Conservation (phyloP, 2,113 vertebrate species). For the Clupea harengus region DNA sequence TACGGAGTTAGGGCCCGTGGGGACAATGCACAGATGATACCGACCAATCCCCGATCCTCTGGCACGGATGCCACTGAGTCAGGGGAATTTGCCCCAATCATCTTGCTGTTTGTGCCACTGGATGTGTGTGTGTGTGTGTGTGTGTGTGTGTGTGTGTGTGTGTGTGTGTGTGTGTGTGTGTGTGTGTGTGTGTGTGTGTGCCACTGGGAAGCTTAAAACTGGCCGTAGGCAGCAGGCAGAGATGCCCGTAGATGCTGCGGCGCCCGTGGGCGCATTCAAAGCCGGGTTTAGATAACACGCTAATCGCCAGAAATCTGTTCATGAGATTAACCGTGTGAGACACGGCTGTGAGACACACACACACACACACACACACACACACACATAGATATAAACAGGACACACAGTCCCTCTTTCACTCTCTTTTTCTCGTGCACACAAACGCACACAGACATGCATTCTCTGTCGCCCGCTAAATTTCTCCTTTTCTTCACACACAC, state of each 20-base stretch:
- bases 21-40: conserved; percentile 40
- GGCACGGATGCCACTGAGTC: conserved; percentile 51
- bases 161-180: conserved; percentile 33
- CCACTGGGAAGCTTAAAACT: conserved; percentile 53
- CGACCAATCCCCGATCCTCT: conserved; percentile 41
- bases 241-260: conserved; percentile 37
- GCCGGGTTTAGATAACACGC: conserved; percentile 65
- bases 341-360: conserved; percentile 9
- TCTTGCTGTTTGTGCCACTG: background rate
- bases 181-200: conserved; percentile 32
- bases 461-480: background rate
- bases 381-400: background rate
- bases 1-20: conserved; percentile 50
- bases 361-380: background rate
- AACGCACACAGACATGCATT: background rate
- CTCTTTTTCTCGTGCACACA: background rate
- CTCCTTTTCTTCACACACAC: background rate
- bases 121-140: conserved; percentile 58
- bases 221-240: conserved; percentile 58
- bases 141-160: too few relatives aligned
- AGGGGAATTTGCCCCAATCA: conserved; percentile 40
- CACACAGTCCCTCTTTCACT: background rate
- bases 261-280: conserved; percentile 65
- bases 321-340: conserved; percentile 56
- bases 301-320: conserved; percentile 72